Evolutionary conservation across 1,140 invertebrate genomes (phyloP), one percentile per base, ranked within the genome.

Genomic region (Apis dorsata): DNA sequence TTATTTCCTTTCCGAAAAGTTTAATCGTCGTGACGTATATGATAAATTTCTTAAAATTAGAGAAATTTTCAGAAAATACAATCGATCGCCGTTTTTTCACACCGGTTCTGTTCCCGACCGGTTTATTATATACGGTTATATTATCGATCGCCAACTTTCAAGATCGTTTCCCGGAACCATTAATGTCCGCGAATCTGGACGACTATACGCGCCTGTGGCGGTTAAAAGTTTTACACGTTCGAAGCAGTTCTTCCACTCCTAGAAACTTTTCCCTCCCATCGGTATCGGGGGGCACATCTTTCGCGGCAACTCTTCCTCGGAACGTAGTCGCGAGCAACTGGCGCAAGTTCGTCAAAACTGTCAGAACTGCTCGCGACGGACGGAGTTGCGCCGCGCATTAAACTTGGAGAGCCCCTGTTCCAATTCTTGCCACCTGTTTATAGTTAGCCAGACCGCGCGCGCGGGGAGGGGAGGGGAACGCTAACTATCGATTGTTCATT

Each of bases 401-500:
- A 83, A 83, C 68, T 83, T 83, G n/a, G 62, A 66, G 78, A 66
- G 78, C 57, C 62, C 57, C 17, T 28, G 81, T 65, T 79, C 75
- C 81, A 72, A 66, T 87, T 78, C 85, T 79, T 72, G 74, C 85
- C 63, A 51, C 15, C 77, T 78, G 74, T 78, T 86, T 72, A 73
- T 73, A 73, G 82, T 79, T 68, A 55, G 72, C 49, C 57, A n/a
- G 7, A 12, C 44, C 13, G 57, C 59, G 62, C 77, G 49, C 59
- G 53, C 55, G 34, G 34, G 4, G 34, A 5, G 34, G 4, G 34
- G 1, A 24, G 24, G 34, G 34, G 34, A 44, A 7, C 34, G 34
- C 34, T 44, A 44, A 44, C 34, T 76, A 80, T 87, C 86, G 86
- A 87, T 87, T 87, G 83, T 87, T 77, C 86, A 87, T 87, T 87